phyloP scores from a whole-genome alignment of 2,113 vertebrate species.

The Pheucticus melanocephalus region DNA sequence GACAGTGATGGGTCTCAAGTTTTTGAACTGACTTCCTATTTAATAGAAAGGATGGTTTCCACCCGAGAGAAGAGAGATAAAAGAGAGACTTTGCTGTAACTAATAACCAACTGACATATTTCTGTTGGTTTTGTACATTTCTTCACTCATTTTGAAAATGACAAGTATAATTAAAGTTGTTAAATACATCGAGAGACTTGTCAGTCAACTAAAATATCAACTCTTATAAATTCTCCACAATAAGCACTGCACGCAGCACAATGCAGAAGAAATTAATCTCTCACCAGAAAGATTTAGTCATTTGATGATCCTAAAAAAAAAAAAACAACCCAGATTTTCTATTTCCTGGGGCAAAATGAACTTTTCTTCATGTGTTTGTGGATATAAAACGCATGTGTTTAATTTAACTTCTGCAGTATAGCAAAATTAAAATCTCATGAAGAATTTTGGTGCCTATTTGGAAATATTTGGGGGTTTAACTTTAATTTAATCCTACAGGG shows the following conservation, averaged over 20 bases:
- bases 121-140: conserved; percentile 60
- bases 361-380: not conserved
- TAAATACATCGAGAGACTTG: conserved; percentile 65
- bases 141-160: conserved; percentile 57
- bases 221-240: conserved; percentile 50
- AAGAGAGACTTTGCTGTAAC: conserved; percentile 47
- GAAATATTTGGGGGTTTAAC: not conserved
- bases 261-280: conserved; percentile 60
- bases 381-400: not conserved
- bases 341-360: not conserved
- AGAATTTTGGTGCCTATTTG: not conserved
- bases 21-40: conserved; percentile 49
- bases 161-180: conserved; percentile 73
- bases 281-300: conserved; percentile 33
- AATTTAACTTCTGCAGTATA: not conserved
- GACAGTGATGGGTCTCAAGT: conserved; percentile 45
- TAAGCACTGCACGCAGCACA: conserved; percentile 18
- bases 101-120: conserved; percentile 68
- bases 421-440: not conserved
- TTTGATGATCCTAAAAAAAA: not conserved
- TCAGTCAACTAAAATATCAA: conserved; percentile 65
- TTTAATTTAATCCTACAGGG: not conserved
- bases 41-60: conserved; percentile 52
- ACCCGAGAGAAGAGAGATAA: conserved; percentile 37
- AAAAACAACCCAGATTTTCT: not conserved